Evolutionary conservation across 92 coral and sea anemone genomes (phyloP).

Genomic region (Phymanthus crucifer): DNA sequence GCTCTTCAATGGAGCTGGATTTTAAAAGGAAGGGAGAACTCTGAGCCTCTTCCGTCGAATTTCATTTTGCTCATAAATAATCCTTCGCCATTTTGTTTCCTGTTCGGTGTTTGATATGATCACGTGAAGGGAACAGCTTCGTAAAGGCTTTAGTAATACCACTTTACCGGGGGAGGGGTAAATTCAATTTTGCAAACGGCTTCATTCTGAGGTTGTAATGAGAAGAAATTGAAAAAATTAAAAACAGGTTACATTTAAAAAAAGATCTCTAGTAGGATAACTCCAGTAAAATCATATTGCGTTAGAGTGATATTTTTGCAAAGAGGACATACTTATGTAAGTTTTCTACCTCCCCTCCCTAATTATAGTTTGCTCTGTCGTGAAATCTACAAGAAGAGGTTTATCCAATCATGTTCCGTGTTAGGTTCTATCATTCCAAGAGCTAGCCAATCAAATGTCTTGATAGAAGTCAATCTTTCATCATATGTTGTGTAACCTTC

Average conservation of each 20-base stretch:
- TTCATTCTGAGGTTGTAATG: not conserved
- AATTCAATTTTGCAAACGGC: not conserved
- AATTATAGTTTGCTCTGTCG: not conserved
- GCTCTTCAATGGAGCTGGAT: constrained; percentile 27
- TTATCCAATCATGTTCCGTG: constrained; percentile 9
- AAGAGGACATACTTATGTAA: not conserved
- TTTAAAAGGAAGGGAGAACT: constrained; percentile 13
- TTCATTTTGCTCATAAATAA: constrained; percentile 24
- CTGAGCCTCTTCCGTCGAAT: constrained; percentile 26
- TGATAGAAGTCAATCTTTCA: not conserved
- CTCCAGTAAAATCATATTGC: not conserved
- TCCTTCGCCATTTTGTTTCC: constrained; percentile 30
- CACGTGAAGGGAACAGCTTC: constrained; percentile 22
- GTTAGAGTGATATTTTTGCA: not conserved
- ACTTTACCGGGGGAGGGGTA: constrained; percentile 16
- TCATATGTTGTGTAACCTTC: constrained; percentile 23
- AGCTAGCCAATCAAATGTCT: constrained; percentile 11
- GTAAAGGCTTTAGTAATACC: not conserved
- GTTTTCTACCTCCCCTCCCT: not conserved
- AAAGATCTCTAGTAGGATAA: not conserved
- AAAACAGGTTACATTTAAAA: not conserved
- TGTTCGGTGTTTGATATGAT: not conserved
- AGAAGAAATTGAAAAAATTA: not conserved
- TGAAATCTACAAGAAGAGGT: not conserved
- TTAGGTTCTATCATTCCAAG: not conserved